These are phyloP conservation scores for Calephelis nemesis DNA, from an alignment of 1,140 invertebrate genomes.

Conservation along the genomic window DNA sequence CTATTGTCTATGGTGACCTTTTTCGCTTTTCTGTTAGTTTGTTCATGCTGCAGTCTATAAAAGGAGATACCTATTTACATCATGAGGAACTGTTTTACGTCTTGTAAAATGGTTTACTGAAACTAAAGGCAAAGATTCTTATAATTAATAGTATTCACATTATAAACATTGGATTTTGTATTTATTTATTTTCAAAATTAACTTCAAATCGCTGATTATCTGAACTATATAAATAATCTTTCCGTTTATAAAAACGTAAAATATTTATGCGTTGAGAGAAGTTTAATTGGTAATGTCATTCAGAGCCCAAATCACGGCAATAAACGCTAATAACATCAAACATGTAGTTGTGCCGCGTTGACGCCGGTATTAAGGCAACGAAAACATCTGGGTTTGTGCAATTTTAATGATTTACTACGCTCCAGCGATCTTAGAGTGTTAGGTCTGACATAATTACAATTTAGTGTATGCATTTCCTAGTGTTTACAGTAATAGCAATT, in stretches of 20 bases:
- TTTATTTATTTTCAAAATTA: not conserved
- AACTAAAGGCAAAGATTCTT: no score
- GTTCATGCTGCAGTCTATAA: no score
- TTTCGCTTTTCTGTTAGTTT: no score
- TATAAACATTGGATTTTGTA: no score
- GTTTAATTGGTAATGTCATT: constrained; percentile 20
- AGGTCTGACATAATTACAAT: constrained; percentile 11
- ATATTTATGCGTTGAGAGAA: constrained; percentile 1
- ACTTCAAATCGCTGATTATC: not conserved
- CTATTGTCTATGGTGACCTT: no score
- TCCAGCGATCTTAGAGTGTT: constrained; percentile 28
- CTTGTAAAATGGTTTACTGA: no score
- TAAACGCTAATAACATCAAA: constrained; percentile 38
- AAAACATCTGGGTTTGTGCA: constrained; percentile 51
- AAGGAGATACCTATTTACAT: no score
- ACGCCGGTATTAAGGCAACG: constrained; percentile 33
- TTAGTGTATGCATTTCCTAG: not conserved
- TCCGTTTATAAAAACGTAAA: not conserved
- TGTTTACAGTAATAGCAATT: not conserved
- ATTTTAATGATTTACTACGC: constrained; percentile 51
- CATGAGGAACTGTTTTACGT: no score
- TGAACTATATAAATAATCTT: not conserved
- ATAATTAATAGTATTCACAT: no score
- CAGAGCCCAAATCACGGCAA: constrained; percentile 34
- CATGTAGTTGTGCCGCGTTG: constrained; percentile 26